phyloP scores from a whole-genome alignment of 2,888 invertebrate species.

The Tipula lateralis region DNA sequence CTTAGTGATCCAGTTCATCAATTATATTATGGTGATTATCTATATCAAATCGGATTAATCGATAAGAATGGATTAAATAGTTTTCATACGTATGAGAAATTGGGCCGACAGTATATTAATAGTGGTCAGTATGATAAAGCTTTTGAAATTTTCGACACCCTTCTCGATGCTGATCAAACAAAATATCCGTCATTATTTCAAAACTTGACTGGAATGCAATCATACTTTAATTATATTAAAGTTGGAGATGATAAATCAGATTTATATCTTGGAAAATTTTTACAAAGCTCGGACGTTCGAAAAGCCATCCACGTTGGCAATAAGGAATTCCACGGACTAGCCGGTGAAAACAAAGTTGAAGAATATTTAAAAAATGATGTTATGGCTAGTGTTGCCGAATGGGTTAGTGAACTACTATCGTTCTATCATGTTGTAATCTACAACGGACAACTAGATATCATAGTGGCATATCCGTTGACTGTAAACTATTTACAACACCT shows the following conservation, averaged over 20 bases:
- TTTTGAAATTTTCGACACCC: conserved; percentile 60
- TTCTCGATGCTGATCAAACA: conserved; percentile 61
- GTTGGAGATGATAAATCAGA: conserved; percentile 59
- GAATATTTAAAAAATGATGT: conserved; percentile 53
- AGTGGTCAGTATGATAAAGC: conserved; percentile 60
- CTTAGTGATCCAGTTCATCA: conserved; percentile 55
- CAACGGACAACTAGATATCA: conserved; percentile 58
- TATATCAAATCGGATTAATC: conserved; percentile 54
- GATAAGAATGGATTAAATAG: conserved; percentile 51
- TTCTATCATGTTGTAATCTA: conserved; percentile 35
- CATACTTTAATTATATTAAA: conserved; percentile 68
- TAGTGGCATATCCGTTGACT: conserved; percentile 62
- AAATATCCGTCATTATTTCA: conserved; percentile 58
- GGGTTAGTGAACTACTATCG: conserved; percentile 3
- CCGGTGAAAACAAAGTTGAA: conserved; percentile 49
- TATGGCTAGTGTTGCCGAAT: conserved; percentile 38
- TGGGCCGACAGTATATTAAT: conserved; percentile 57
- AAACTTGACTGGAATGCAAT: conserved; percentile 67
- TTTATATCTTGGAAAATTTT: conserved; percentile 56
- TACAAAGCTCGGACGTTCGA: conserved; percentile 56
- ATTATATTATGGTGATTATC: conserved; percentile 54
- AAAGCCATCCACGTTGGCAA: conserved; percentile 57
- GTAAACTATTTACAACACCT: conserved; percentile 52
- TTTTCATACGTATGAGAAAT: conserved; percentile 56
- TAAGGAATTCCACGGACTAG: conserved; percentile 54